Base-by-base conservation (phyloP, 2,113 vertebrate species). In the Rhizomys pruinosus region DNA sequence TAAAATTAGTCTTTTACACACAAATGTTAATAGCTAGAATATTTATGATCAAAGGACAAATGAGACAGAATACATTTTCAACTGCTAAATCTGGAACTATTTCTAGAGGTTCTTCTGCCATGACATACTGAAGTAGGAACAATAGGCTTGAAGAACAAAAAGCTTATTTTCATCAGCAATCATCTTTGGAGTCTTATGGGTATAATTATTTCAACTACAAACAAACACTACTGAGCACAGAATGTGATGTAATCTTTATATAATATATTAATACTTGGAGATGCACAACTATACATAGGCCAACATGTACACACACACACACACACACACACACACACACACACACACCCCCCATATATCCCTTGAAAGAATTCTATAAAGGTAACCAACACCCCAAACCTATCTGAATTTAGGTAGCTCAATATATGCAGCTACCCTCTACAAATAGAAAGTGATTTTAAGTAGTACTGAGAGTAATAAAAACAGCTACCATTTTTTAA, bases 11-110 rank as follows among this genome's bases (percentile, higher is more conserved):
- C 5, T 32, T 29, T 84, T 5, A 63, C 29, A 76, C 27, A 64
- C 22, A 95, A 80, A n/a, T 47, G 37, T 77, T 85, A 89, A 8
- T 63, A 25, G 63, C 61, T 93, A 92, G 93, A 95, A 88, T 82
- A 89, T 20, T 92, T 81, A 88, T n/a, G 74, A 64, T 13, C 52
- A 93, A 34, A 71, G 81, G n/a, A n/a, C n/a, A 90, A 90, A 82
- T n/a, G 37, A 78, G 42, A 92, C 11, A 84, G 37, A 63, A 96
- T 72, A 79, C 25, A 72, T 10, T 22, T 87, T 93, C 27, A 20
- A 29, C 64, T 32, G 78, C 89, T 63, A 96, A 93, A 82, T 20
- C 72, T 3, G 3, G 10, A 87, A 90, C 63, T 88, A 71, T 63
- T 92, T 74, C 90, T 91, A 63, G 64, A 96, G 86, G 52, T 89